Conservation (phyloP, 2,113 vertebrate genomes). For the Merops nubicus region DNA sequence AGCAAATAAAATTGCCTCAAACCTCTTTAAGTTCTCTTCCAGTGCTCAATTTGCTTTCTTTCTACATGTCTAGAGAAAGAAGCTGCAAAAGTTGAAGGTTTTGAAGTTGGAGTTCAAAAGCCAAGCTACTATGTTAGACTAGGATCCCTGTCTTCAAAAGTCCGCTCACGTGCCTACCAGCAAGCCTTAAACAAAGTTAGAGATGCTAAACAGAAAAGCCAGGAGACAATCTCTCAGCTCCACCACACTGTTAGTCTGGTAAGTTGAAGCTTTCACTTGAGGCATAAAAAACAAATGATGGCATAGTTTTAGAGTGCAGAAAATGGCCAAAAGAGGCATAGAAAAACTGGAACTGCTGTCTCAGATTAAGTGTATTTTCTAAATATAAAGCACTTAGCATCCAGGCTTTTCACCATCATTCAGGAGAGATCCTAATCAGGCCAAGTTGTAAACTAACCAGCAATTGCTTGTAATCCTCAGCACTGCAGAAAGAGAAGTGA, state of each 20-base stretch:
- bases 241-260: constrained; percentile 86
- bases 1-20: background rate
- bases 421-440: background rate
- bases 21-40: background rate
- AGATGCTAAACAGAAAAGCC: constrained; percentile 83
- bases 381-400: background rate
- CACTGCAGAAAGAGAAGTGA: background rate
- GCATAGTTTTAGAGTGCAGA: background rate
- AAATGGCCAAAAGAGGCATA: background rate
- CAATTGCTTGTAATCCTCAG: background rate
- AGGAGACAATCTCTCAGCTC: constrained; percentile 86
- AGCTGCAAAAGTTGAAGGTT: constrained; percentile 78
- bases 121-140: constrained; percentile 75
- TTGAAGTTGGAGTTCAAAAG: constrained; percentile 72
- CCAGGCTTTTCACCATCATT: background rate
- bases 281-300: background rate
- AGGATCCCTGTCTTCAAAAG: constrained; percentile 78
- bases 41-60: background rate
- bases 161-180: constrained; percentile 79
- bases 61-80: constrained; percentile 73
- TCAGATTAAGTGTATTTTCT: background rate
- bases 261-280: constrained; percentile 50
- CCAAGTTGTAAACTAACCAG: background rate
- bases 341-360: background rate
- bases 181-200: constrained; percentile 81